A percentile compares a stretch with the other conserved stretches of the same genome.
Conservation (phyloP, 2,113 vertebrate genomes). For the Porphyrio hochstetteri region DNA sequence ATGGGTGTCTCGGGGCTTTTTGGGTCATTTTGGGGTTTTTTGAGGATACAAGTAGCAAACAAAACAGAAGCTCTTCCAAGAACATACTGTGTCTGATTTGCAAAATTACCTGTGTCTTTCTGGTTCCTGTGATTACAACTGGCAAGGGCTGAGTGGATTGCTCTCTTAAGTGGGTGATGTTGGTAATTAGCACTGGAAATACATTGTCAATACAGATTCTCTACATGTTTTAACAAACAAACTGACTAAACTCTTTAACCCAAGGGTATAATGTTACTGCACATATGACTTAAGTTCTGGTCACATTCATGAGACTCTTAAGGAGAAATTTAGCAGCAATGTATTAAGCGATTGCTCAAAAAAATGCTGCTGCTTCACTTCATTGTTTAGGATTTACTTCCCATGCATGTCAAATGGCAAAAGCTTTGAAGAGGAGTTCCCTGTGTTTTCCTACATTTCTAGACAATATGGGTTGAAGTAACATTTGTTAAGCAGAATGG, state of each 20-base stretch:
- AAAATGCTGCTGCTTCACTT: constrained; percentile 6
- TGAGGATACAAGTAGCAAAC: neutral
- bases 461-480: neutral
- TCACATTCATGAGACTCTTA: neutral
- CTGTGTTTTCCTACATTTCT: neutral
- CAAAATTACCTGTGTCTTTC: neutral
- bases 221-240: constrained; percentile 14
- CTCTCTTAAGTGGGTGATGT: neutral
- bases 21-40: neutral
- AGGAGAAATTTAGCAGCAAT: neutral
- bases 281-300: neutral
- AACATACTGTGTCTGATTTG: neutral
- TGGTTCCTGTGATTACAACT: neutral
- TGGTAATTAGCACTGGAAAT: constrained; percentile 26
- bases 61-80: neutral
- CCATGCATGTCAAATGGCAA: neutral
- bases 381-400: neutral
- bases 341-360: neutral
- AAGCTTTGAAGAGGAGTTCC: neutral
- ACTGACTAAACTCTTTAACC: neutral
- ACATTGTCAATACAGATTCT: neutral
- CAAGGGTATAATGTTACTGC: neutral
- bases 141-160: neutral
- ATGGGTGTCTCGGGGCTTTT: neutral
- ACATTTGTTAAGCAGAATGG: neutral